A percentile compares a stretch with the other conserved stretches of the same genome.
Evolutionary conservation across 1,140 invertebrate species (phyloP).

Genomic region (Glossosoma conforme): DNA sequence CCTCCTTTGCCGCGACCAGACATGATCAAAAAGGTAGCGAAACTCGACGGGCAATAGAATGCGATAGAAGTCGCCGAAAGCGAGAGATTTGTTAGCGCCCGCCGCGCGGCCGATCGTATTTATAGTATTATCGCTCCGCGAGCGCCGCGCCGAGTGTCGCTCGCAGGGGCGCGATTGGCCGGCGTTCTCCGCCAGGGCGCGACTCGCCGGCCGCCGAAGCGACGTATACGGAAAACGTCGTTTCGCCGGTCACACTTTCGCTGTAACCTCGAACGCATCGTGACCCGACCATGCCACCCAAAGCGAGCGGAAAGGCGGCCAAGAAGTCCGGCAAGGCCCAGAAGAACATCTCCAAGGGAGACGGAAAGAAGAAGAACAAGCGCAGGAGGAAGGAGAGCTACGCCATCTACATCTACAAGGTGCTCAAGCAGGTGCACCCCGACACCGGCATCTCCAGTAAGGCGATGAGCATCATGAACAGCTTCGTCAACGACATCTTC

Average conservation of each 20-base stretch:
- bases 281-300: slow-evolving; percentile 48
- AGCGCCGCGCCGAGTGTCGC: too few relatives aligned
- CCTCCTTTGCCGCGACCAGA: slow-evolving; percentile 57
- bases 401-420: slow-evolving; percentile 67
- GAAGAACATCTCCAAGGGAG: slow-evolving; percentile 52
- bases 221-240: not conserved
- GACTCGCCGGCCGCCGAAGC: not conserved
- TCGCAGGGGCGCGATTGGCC: too few relatives aligned
- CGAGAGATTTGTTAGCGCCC: too few relatives aligned
- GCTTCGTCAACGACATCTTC: slow-evolving; percentile 56
- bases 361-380: slow-evolving; percentile 56
- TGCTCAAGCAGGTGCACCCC: slow-evolving; percentile 50
- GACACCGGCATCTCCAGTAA: slow-evolving; percentile 53
- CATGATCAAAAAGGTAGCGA: slow-evolving; percentile 37
- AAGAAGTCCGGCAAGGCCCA: slow-evolving; percentile 54
- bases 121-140: too few relatives aligned
- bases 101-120: too few relatives aligned
- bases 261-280: not conserved
- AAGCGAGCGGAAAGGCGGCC: slow-evolving; percentile 46
- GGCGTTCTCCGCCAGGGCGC: not conserved
- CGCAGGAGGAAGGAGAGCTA: slow-evolving; percentile 61
- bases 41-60: not conserved
- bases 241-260: not conserved
- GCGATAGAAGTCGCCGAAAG: not conserved
- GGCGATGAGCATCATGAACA: slow-evolving; percentile 63